phyloP scores from a whole-genome alignment of 2,797 vertebrate genomes.

The Salmo trutta region DNA sequence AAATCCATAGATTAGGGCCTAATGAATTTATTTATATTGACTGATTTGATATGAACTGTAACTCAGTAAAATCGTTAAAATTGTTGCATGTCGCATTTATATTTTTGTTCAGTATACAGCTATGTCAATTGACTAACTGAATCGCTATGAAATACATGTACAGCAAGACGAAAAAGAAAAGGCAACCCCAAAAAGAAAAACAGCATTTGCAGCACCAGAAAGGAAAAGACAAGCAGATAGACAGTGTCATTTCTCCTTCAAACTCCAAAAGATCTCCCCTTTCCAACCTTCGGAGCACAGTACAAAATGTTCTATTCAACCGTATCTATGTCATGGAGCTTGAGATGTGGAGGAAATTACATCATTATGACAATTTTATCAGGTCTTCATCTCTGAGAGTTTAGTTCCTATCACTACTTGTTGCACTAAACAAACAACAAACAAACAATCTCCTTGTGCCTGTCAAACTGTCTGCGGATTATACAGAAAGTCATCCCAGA shows the following conservation, averaged over 20 bases:
- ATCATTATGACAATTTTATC: background rate
- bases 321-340: background rate
- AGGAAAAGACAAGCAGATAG: background rate
- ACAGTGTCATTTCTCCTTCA: background rate
- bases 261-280: background rate
- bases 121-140: too few relatives aligned
- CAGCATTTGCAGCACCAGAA: background rate
- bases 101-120: too few relatives aligned
- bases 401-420: background rate
- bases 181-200: background rate
- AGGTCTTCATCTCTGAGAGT: background rate
- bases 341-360: too few relatives aligned
- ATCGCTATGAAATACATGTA: too few relatives aligned
- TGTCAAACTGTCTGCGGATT: background rate
- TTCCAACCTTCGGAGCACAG: background rate
- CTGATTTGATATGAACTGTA: too few relatives aligned
- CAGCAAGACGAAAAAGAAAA: too few relatives aligned
- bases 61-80: too few relatives aligned
- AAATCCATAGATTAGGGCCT: too few relatives aligned
- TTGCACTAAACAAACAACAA: background rate
- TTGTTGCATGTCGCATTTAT: too few relatives aligned
- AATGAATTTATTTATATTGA: too few relatives aligned
- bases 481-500: slow-evolving; percentile 20
- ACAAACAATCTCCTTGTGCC: background rate
- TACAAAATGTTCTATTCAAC: background rate